phyloP scores from a whole-genome alignment of 2,113 vertebrate genomes.

The Opisthocomus hoazin region DNA sequence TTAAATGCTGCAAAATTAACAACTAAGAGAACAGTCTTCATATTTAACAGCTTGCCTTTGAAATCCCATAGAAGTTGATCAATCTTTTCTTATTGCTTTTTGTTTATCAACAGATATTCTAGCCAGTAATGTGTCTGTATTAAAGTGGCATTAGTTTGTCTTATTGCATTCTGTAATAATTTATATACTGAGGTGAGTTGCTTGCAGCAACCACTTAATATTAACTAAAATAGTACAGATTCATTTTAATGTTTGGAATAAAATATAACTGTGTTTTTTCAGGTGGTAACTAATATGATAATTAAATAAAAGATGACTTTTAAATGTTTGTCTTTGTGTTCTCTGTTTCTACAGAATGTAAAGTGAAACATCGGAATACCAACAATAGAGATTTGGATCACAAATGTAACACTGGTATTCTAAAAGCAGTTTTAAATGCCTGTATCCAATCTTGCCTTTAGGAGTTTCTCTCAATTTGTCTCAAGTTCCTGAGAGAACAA shows the following conservation, averaged over 20 bases:
- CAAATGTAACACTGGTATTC: fast-evolving
- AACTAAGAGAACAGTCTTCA: neutral
- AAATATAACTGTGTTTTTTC: neutral
- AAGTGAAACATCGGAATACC: neutral
- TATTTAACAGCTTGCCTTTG: neutral
- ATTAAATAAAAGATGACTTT: neutral
- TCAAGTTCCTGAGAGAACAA: neutral
- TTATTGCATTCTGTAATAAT: neutral
- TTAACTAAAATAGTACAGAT: neutral
- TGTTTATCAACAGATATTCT: neutral
- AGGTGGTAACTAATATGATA: neutral
- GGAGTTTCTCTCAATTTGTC: neutral
- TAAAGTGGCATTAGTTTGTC: neutral
- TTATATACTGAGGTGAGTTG: neutral
- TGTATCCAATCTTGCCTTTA: neutral
- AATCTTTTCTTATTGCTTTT: neutral
- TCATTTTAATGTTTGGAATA: neutral
- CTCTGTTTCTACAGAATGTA: neutral
- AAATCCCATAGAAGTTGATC: neutral
- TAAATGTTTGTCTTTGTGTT: neutral
- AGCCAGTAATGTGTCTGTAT: neutral
- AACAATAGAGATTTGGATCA: neutral
- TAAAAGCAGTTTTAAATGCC: neutral
- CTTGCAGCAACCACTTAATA: neutral
- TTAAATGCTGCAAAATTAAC: neutral